Evolutionary conservation across 2,113 vertebrate genomes (phyloP), one percentile per base, ranked within the genome.

Genomic region (Centrocercus urophasianus): DNA sequence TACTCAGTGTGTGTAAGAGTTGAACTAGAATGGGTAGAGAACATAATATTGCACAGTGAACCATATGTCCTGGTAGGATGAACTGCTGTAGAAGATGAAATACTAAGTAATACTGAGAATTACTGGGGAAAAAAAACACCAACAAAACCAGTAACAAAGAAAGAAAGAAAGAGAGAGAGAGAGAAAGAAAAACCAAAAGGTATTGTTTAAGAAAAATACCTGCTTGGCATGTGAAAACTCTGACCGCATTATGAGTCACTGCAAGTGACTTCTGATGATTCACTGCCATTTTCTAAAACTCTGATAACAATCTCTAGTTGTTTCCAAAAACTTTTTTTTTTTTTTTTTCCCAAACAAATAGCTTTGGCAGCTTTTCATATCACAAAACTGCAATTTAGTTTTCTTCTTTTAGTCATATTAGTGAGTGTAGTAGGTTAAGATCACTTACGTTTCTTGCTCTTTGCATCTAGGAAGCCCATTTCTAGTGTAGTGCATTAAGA

Each of bases 211-310:
- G 76, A 95, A 95, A 94, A 95, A 64, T 90, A 90, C 83, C 76
- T 94, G 69, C 61, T 90, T 95, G 83, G 60, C 70, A 65, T 86
- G 78, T 48, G 65, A 95, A 71, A 89, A 71, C 18, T 83, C 54
- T 93, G 85, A 95, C 93, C 94, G 75, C 83, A 81, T 5, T 42
- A 57, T 96, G 96, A 97, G 69, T 97, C 96, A 97, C 50, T 82
- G 61, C 54, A 90, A 72, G 65, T 75, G 85, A 93, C 91, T 91
- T 86, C 32, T 81, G 93, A 88, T 97, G 95, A 96, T 88, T 96
- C 95, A 96, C 40, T 95, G 83, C 36, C 40, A 75, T 81, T 65
- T 93, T 73, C 50, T 47, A 76, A 85, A 89, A 66, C 21, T 20
- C 40, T 57, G 61, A 83, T 91, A 94, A 77, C 43, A 67, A 90